Conservation (phyloP, 2,113 vertebrate genomes). For the Pterocles gutturalis region DNA sequence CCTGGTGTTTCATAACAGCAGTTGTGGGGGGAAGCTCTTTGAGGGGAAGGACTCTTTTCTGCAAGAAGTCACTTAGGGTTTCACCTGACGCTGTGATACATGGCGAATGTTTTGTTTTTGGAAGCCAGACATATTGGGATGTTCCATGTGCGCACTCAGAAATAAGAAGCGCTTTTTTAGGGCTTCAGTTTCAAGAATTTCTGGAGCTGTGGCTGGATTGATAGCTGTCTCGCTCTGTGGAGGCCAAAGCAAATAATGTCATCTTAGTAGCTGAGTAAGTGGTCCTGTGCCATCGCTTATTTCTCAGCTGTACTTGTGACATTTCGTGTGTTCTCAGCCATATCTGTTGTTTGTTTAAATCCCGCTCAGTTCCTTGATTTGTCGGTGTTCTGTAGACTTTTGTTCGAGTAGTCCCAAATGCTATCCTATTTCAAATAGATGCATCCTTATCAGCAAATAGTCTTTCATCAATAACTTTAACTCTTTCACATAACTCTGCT, state of each 20-base stretch:
- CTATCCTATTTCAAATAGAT: slow-evolving; percentile 56
- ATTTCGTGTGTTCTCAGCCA: slow-evolving; percentile 58
- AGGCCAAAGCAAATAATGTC: slow-evolving; percentile 47
- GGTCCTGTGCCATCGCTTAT: slow-evolving; percentile 58
- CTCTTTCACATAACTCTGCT: neutral
- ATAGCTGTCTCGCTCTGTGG: neutral
- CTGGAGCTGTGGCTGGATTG: neutral
- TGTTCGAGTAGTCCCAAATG: slow-evolving; percentile 16
- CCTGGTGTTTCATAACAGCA: neutral
- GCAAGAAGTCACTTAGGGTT: neutral
- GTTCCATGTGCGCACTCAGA: neutral
- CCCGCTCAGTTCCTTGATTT: slow-evolving; percentile 60
- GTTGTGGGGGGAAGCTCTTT: neutral
- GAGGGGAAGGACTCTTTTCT: neutral
- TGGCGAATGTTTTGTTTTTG: neutral
- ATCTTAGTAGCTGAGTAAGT: slow-evolving; percentile 58
- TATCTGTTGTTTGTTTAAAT: slow-evolving; percentile 69
- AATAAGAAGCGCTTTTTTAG: neutral
- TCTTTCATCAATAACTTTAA: slow-evolving; percentile 48
- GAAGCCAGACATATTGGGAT: neutral
- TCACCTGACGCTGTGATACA: neutral
- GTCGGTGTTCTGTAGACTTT: slow-evolving; percentile 67
- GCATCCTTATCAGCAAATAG: slow-evolving; percentile 60
- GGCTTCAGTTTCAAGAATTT: neutral
- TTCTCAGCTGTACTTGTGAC: slow-evolving; percentile 41